Base-by-base conservation (phyloP, 2,888 invertebrate genomes). In the Ormyrus thymus region DNA sequence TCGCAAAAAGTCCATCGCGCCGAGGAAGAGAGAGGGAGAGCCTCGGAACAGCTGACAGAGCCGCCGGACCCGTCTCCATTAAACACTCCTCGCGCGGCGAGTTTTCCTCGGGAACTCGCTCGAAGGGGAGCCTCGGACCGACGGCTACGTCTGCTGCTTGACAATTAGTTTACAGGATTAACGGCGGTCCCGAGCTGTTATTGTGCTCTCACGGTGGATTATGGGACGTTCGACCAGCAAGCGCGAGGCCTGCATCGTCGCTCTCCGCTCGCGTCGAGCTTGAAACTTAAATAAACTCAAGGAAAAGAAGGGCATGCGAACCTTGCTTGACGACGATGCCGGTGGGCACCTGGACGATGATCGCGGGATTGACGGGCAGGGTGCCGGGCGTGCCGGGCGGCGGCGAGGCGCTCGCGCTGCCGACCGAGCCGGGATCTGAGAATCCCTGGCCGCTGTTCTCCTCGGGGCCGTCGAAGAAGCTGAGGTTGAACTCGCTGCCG, bases 401-500 rank as follows among this genome's bases (percentile, higher is more conserved):
- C 65, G 90, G 89, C 48, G 90, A 89, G 51, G 87, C 89, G 83
- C 89, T 89, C 66, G 89, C 89, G 81, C 90, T 90, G 78, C 93
- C 94, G 74, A 94, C 92, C 73, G 94, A 94, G 53, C 93, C 93
- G 55, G 93, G 92, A 88, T 93, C 93, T 83, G 89, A 93, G 89
- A 93, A 94, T 68, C 93, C 93, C 87, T 93, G 93, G 7, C 93
- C 93, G 84, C 92, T 93, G 85, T 93, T 93, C 86, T 93, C 93
- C 86, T 94, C 94, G 70, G 92, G 92, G 53, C 91, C 91, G 90
- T 96, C 95, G 92, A 95, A 95, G 91, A 95, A 96, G 90, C 95
- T 93, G 87, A 96, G 92, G 90, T 95, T 94, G 90, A 96, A 96
- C 90, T 95, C 95, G 83, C 94, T 93, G 88, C 93, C 94, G 84